Evolutionary conservation across 2,113 vertebrate species (phyloP).

Genomic region (Andinoacara biseriatus): DNA sequence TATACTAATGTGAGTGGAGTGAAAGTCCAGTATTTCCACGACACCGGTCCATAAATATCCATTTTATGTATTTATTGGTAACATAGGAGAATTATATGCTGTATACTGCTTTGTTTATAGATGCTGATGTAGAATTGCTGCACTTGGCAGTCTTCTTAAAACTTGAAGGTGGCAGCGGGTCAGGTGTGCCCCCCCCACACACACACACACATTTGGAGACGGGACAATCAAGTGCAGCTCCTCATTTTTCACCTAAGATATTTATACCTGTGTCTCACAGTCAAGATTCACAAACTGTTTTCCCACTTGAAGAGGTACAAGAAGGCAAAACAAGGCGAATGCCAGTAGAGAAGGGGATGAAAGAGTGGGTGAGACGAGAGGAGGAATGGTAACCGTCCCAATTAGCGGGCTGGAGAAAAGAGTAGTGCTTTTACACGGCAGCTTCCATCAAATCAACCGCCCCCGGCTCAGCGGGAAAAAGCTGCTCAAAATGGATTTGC

Average conservation of each 20-base stretch:
- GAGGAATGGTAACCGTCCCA: constrained; percentile 68
- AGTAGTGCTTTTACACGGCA: constrained; percentile 62
- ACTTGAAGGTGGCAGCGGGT: neutral
- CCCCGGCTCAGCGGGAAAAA: constrained; percentile 68
- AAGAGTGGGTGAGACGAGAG: constrained; percentile 42
- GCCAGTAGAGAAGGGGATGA: constrained; percentile 42
- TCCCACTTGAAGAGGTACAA: constrained; percentile 25
- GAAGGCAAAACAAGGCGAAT: constrained; percentile 48
- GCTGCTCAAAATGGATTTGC: constrained; percentile 69
- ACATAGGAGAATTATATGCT: neutral
- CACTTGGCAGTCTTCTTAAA: neutral
- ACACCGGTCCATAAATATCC: neutral
- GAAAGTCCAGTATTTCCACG: neutral
- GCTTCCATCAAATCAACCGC: constrained; percentile 69
- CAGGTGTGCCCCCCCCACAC: neutral
- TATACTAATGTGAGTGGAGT: neutral
- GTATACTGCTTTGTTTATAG: neutral
- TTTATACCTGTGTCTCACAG: constrained; percentile 38
- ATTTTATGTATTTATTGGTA: neutral
- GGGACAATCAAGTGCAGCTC: neutral
- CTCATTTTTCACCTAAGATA: constrained; percentile 29
- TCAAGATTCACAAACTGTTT: constrained; percentile 30
- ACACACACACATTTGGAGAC: no score
- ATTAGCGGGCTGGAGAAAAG: constrained; percentile 72
- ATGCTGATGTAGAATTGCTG: neutral